These are phyloP conservation scores for Platygyra sinensis DNA, from an alignment of 64 coral and sea anemone genomes.

Conservation along the genomic window DNA sequence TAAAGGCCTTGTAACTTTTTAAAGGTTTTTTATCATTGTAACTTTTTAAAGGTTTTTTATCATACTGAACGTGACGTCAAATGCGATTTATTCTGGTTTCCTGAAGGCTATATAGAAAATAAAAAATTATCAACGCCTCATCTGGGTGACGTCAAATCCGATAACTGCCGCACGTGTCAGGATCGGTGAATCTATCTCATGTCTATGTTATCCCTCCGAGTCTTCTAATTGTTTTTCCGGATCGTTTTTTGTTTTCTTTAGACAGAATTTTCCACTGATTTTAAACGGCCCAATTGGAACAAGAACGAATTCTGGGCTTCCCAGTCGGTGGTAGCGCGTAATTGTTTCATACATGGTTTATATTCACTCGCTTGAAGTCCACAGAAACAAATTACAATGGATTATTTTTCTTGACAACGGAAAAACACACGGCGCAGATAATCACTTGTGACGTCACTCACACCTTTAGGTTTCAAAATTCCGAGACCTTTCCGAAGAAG, in stretches of 20 bases:
- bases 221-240: too few relatives aligned
- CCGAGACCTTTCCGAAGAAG: neutral
- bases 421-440: constrained; percentile 7
- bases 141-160: too few relatives aligned
- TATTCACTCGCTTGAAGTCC: neutral
- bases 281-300: neutral
- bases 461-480: neutral
- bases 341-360: neutral
- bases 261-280: neutral
- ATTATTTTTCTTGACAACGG: constrained; percentile 22
- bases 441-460: constrained; percentile 18
- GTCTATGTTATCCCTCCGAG: too few relatives aligned
- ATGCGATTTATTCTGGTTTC: too few relatives aligned
- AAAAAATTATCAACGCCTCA: too few relatives aligned
- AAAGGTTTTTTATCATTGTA: too few relatives aligned
- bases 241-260: neutral
- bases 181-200: too few relatives aligned
- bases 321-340: neutral
- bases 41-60: too few relatives aligned
- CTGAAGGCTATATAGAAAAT: too few relatives aligned
- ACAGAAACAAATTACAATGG: neutral
- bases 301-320: neutral
- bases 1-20: too few relatives aligned
- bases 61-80: too few relatives aligned
- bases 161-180: too few relatives aligned